Base-by-base conservation (phyloP, 2,888 invertebrate species). In the Syrista parreyssii region DNA sequence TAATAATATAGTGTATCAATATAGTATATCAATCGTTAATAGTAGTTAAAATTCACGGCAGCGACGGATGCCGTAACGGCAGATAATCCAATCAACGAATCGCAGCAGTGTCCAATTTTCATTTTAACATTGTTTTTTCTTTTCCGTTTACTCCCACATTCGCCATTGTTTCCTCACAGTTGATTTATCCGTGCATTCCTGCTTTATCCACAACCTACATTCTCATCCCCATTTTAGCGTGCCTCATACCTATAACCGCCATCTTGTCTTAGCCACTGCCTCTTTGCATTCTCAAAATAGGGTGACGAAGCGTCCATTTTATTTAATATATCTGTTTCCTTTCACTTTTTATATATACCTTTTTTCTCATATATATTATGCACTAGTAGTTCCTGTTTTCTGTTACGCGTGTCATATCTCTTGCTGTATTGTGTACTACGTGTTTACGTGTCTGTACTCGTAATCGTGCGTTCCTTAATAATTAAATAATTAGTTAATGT, bases 31-130 rank as follows among this genome's bases (percentile, higher is more conserved):
- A 84, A 85, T 86, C 81, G 80, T 82, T 85, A 85, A 85, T 86
- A 83, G 79, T 84, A 87, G 84, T 88, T 88, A 87, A 89, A 89
- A 88, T 87, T 87, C 86, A 23, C 40, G 40, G 23, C 23, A 55
- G 40, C 40, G 40, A 55, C 40, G 23, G 6, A 23, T 55, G 23
- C 40, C 40, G 9, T 55, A 55, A 55, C 40, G 23, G 15, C 40
- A 55, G 40, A 23, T 55, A 55, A 23, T 55, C 40, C 23, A 55
- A 55, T 23, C 40, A 55, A 55, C 23, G 6, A 1, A 6, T 9
- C 40, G 40, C 23, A 9, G 23, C 9, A 55, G 23, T 55, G 40
- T 55, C 23, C 23, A 55, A 55, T 55, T 55, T 23, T 55, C 23
- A 55, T 55, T 23, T 23, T 71, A 30, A 32, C 23, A 31, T 71